phyloP scores from a whole-genome alignment of 2,797 vertebrate genomes.

The Diglossa cyanea region DNA sequence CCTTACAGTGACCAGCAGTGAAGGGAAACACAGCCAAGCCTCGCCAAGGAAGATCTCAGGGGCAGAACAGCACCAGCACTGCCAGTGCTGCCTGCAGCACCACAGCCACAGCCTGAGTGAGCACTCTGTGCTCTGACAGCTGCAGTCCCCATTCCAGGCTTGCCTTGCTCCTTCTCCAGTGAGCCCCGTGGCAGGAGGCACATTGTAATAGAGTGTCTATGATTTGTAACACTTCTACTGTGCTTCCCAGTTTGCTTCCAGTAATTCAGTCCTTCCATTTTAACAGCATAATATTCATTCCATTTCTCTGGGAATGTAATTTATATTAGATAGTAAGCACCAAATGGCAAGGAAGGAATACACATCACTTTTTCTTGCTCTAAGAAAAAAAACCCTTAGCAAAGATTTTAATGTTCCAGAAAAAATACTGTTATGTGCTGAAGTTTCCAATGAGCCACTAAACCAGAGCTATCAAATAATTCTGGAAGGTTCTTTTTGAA shows the following conservation, averaged over 20 bases:
- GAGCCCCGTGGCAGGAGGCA: not conserved
- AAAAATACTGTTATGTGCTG: not conserved
- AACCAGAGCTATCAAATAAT: not conserved
- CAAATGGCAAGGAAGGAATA: constrained; percentile 6
- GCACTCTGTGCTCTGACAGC: not conserved
- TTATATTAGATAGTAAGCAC: constrained; percentile 4
- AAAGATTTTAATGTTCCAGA: constrained; percentile 6
- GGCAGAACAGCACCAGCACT: not conserved
- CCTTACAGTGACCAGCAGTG: not conserved
- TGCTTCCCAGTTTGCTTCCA: not conserved
- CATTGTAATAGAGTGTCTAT: not conserved
- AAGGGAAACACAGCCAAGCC: not conserved
- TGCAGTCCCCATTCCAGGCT: not conserved
- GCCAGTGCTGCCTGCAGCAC: not conserved
- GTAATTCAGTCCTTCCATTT: not conserved
- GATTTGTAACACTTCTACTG: not conserved
- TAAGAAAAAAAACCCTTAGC: not conserved
- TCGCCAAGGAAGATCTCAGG: not conserved
- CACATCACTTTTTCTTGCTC: not conserved
- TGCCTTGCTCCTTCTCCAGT: not conserved
- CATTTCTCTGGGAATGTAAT: not conserved
- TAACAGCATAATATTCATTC: not conserved
- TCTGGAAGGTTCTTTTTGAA: not conserved
- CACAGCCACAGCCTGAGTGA: not conserved
- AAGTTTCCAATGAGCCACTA: not conserved